Percentiles rank a stretch among this genome's conserved stretches.
Conservation (phyloP, 2,113 vertebrate genomes). For the Murina feae region DNA sequence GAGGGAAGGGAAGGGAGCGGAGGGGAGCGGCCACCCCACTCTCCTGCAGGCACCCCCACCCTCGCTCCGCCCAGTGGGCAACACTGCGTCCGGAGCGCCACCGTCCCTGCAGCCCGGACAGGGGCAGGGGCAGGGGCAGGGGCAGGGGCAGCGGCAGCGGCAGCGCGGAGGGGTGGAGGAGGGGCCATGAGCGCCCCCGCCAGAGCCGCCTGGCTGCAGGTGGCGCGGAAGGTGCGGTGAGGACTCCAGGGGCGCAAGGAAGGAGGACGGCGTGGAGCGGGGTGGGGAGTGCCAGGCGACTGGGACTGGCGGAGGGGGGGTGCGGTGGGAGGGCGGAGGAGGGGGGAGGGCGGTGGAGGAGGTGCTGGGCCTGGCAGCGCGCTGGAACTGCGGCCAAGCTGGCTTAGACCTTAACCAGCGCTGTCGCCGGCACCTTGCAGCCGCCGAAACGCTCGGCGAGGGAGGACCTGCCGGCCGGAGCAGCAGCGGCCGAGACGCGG, state of each 20-base stretch:
- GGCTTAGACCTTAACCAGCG: constrained; percentile 33
- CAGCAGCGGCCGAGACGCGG: neutral
- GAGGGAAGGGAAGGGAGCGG: neutral
- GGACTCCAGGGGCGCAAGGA: neutral
- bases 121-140: too few species aligned
- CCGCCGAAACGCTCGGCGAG: neutral
- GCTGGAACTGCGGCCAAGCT: neutral
- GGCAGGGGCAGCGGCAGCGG: too few species aligned
- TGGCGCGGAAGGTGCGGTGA: constrained; percentile 46
- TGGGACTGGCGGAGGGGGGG: neutral
- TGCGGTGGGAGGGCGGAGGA: neutral
- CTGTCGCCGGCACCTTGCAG: constrained; percentile 8
- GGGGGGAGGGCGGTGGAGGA: constrained; percentile 13
- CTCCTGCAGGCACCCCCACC: neutral
- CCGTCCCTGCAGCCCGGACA: neutral
- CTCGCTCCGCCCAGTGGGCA: neutral
- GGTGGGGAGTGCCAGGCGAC: neutral
- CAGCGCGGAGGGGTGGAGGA: neutral
- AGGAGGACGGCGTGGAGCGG: neutral
- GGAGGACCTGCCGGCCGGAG: neutral
- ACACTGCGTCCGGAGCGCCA: neutral
- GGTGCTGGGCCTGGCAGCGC: neutral
- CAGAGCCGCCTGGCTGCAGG: constrained; percentile 29
- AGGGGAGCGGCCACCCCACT: neutral
- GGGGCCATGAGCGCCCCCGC: constrained; percentile 64